phyloP scores from a whole-genome alignment of 1,140 invertebrate species.

The Scaptomyza graminum region DNA sequence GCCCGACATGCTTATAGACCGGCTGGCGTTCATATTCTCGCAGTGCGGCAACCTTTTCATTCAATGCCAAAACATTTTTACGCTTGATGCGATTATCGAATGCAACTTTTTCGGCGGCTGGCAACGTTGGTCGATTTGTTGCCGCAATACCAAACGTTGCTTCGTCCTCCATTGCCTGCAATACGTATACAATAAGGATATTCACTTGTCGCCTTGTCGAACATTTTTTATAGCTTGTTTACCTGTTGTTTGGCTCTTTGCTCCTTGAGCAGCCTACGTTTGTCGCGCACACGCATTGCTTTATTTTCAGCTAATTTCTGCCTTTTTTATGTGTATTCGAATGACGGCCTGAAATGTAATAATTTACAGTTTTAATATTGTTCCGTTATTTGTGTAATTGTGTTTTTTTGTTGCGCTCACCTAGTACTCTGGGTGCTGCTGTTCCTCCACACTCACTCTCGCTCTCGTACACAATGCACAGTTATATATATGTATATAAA shows the following conservation, averaged over 20 bases:
- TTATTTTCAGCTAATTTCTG: constrained; percentile 2
- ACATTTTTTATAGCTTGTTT: background rate
- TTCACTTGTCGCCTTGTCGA: background rate
- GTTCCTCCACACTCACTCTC: constrained; percentile 29
- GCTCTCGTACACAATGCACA: constrained; percentile 31
- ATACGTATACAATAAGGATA: background rate
- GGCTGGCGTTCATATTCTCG: constrained; percentile 75
- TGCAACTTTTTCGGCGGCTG: constrained; percentile 67
- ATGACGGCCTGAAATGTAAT: constrained; percentile 23
- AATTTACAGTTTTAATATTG: constrained; percentile 5
- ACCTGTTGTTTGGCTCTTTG: constrained; percentile 45
- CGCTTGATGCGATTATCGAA: constrained; percentile 82
- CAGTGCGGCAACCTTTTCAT: constrained; percentile 77
- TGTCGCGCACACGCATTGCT: constrained; percentile 70
- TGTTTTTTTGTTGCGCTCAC: constrained; percentile 43
- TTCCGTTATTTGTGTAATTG: constrained; percentile 44
- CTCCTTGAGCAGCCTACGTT: constrained; percentile 61
- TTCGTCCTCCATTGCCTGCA: constrained; percentile 19
- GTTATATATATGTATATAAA: constrained; percentile 22
- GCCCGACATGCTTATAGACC: constrained; percentile 77
- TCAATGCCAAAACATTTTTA: constrained; percentile 77
- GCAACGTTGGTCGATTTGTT: constrained; percentile 41
- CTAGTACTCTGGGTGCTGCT: constrained; percentile 48
- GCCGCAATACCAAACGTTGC: too few relatives aligned
- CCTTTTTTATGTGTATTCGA: constrained; percentile 20